Percentiles rank a stretch among this genome's conserved stretches.
Conservation (phyloP, 2,797 vertebrate genomes). For the Myotis findleyi region DNA sequence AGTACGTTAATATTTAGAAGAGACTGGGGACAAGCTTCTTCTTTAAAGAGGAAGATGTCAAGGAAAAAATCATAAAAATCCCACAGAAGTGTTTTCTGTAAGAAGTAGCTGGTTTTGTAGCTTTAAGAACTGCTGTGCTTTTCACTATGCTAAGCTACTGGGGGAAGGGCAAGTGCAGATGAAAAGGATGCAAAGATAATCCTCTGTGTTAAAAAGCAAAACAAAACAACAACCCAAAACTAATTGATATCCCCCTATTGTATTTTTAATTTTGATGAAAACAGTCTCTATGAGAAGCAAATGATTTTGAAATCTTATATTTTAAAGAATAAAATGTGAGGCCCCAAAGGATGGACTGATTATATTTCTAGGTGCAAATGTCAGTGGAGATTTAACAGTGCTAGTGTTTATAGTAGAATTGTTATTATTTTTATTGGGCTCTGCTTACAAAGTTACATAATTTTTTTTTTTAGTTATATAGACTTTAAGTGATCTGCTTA, state of each 20-base stretch:
- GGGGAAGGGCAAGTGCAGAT: background rate
- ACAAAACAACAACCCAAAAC: background rate
- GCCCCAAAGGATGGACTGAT: background rate
- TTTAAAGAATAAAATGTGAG: conserved; percentile 4
- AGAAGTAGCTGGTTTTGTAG: background rate
- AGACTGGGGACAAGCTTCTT: background rate
- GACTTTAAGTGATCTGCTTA: conserved; percentile 47
- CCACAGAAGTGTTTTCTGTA: background rate
- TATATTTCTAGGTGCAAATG: background rate
- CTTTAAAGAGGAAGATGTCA: conserved; percentile 8
- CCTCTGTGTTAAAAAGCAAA: conserved; percentile 31
- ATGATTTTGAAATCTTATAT: background rate
- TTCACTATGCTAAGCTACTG: background rate
- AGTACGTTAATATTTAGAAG: conserved; percentile 30
- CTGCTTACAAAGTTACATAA: conserved; percentile 3
- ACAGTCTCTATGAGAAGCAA: background rate
- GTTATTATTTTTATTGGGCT: conserved; percentile 33
- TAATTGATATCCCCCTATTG: background rate
- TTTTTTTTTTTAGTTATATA: background rate
- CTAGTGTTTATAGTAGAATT: conserved; percentile 13
- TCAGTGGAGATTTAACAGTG: background rate
- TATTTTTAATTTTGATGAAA: conserved; percentile 43
- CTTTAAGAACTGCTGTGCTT: background rate
- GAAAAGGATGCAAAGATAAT: background rate
- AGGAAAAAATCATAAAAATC: background rate